Conservation (phyloP, 2,113 vertebrate genomes). For the Columba livia region DNA sequence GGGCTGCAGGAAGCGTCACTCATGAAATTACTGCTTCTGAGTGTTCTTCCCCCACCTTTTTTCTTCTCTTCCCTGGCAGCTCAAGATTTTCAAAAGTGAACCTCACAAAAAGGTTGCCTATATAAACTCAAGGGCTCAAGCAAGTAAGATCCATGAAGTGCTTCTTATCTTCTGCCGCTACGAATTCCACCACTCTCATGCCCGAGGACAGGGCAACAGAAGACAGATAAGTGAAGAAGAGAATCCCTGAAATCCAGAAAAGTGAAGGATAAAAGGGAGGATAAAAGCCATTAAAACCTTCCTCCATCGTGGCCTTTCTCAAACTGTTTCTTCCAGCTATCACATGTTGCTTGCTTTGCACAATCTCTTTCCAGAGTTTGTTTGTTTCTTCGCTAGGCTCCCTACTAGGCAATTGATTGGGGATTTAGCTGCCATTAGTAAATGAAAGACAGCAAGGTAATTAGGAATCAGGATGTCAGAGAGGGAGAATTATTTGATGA, state of each 20-base stretch:
- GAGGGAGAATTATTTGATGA: constrained; percentile 64
- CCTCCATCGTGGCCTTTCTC: background rate
- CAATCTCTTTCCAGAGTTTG: background rate
- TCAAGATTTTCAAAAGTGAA: background rate
- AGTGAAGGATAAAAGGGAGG: background rate
- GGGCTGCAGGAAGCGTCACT: background rate
- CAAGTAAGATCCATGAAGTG: background rate
- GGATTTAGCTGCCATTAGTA: constrained; percentile 40
- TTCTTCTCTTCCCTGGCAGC: background rate
- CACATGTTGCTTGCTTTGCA: background rate
- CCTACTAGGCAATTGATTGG: constrained; percentile 39
- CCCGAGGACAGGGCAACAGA: background rate
- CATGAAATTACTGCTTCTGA: background rate
- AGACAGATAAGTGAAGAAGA: background rate
- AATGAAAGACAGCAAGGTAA: constrained; percentile 59
- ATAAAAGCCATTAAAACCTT: background rate
- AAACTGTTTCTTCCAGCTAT: background rate
- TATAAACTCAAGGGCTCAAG: background rate
- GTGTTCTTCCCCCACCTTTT: background rate
- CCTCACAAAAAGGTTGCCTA: background rate
- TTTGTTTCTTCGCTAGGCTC: background rate
- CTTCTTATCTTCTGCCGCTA: background rate
- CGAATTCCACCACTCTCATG: background rate
- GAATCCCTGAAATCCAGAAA: background rate
- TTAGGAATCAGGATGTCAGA: constrained; percentile 53